These are phyloP conservation scores for Leucophenga varia DNA, from an alignment of 1,140 invertebrate genomes.

Conservation along the genomic window DNA sequence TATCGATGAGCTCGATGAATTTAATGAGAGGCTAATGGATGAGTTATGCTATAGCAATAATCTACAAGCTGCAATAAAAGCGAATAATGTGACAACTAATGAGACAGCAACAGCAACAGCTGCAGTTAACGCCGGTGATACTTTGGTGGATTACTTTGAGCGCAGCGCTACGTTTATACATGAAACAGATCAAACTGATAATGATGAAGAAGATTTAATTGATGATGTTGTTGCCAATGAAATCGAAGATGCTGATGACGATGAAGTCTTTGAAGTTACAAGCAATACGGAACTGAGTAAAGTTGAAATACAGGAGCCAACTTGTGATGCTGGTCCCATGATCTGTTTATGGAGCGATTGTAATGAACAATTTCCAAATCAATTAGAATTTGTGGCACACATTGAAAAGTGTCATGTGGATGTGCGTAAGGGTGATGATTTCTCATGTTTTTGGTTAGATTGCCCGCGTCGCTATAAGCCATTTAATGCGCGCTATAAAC, in stretches of 20 bases:
- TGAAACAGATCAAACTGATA: conserved; percentile 5
- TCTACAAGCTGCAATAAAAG: conserved; percentile 15
- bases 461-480: conserved; percentile 82
- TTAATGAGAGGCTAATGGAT: conserved; percentile 27
- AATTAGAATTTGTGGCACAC: conserved; percentile 81
- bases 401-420: conserved; percentile 92
- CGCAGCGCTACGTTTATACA: neutral
- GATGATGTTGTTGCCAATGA: conserved; percentile 1
- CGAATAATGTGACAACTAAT: neutral
- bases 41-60: conserved; percentile 16
- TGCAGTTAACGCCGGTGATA: neutral
- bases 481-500: conserved; percentile 95
- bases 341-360: conserved; percentile 85
- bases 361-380: conserved; percentile 73
- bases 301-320: conserved; percentile 8
- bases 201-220: neutral
- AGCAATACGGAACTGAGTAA: too few relatives aligned
- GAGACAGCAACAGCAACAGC: neutral
- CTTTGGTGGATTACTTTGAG: neutral
- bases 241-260: conserved; percentile 17
- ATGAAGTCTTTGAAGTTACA: conserved; percentile 4
- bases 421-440: conserved; percentile 80
- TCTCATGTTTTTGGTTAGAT: conserved; percentile 88
- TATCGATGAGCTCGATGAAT: conserved; percentile 46
- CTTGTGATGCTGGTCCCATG: conserved; percentile 32